These are phyloP conservation scores for Drosophila paulistorum DNA, from an alignment of 1,140 invertebrate genomes.

Conservation along the genomic window DNA sequence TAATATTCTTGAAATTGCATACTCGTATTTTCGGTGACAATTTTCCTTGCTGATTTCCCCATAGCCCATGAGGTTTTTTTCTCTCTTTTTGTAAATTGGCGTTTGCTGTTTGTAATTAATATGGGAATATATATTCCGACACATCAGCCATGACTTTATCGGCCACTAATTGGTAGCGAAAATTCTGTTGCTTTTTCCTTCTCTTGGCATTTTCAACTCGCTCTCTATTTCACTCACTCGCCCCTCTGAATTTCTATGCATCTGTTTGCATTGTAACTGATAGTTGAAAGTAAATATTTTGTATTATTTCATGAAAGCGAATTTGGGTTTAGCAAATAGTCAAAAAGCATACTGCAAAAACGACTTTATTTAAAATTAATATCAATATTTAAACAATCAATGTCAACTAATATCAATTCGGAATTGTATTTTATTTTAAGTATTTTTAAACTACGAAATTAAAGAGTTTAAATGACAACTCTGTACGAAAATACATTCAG, in stretches of 20 bases:
- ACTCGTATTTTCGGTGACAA: constrained; percentile 41
- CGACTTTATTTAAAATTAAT: background rate
- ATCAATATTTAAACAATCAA: background rate
- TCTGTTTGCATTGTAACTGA: background rate
- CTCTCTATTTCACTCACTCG: background rate
- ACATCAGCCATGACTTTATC: constrained; percentile 45
- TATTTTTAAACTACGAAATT: no score
- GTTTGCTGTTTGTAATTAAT: constrained; percentile 51
- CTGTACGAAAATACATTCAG: no score
- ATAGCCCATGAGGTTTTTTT: constrained; percentile 23
- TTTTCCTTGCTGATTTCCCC: constrained; percentile 63
- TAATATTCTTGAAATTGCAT: constrained; percentile 46
- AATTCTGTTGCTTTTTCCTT: constrained; percentile 1
- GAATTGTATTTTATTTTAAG: background rate
- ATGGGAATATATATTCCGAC: constrained; percentile 28
- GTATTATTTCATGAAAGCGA: background rate
- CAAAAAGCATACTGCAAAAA: background rate
- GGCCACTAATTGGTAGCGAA: constrained; percentile 49
- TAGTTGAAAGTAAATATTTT: constrained; percentile 1
- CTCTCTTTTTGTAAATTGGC: background rate
- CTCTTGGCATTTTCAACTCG: background rate
- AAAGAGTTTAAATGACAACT: no score
- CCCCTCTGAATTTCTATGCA: background rate
- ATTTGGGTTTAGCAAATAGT: background rate
- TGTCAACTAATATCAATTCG: background rate